Conservation (phyloP, 2,797 vertebrate genomes). For the Gymnodraco acuticeps region DNA sequence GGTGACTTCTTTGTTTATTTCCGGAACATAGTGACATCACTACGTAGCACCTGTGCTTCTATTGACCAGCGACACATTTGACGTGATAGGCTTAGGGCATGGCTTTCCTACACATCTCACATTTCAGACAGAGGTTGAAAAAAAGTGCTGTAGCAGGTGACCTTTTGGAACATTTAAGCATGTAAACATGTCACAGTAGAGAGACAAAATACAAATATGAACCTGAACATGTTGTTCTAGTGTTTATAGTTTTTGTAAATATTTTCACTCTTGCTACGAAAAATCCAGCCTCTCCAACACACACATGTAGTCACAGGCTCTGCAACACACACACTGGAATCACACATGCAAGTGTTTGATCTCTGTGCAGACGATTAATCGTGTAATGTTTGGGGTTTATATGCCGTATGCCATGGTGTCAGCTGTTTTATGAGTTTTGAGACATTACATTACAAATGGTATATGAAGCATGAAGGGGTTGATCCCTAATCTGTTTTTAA, state of each 20-base stretch:
- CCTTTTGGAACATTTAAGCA: no score
- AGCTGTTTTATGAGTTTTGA: conserved; percentile 18
- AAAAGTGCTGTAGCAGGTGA: no score
- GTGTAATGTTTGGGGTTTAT: conserved; percentile 32
- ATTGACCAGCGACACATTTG: no score
- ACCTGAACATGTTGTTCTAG: background rate
- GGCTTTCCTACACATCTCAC: no score
- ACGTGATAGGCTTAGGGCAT: no score
- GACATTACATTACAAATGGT: conserved; percentile 7
- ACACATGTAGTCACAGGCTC: conserved; percentile 20
- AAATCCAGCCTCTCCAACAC: conserved; percentile 39
- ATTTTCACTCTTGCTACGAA: conserved; percentile 5
- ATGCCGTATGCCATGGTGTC: conserved; percentile 2
- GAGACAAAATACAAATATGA: no score
- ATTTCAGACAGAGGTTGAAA: no score
- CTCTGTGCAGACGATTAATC: conserved; percentile 35
- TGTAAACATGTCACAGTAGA: no score
- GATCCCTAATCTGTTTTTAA: background rate
- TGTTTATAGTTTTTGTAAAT: background rate
- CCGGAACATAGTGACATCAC: no score
- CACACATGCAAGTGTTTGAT: conserved; percentile 51
- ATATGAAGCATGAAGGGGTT: background rate
- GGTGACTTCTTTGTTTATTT: no score
- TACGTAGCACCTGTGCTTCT: no score
- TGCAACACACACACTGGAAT: conserved; percentile 30